These are phyloP conservation scores for Dolichoris vasculosae DNA, from an alignment of 1,140 invertebrate species.

Conservation along the genomic window DNA sequence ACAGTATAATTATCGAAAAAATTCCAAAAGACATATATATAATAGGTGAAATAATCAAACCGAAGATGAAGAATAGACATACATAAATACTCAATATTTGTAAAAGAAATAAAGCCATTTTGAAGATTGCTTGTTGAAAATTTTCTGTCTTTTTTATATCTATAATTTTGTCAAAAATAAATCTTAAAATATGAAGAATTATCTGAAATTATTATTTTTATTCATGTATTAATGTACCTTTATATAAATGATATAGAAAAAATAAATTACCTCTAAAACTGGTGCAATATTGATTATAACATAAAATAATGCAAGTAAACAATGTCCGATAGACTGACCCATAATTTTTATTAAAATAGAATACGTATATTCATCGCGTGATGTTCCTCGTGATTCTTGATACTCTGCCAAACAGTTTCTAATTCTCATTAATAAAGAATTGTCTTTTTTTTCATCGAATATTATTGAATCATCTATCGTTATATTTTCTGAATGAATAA, in stretches of 20 bases:
- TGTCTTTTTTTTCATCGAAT: constrained; percentile 18
- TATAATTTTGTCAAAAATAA: constrained; percentile 65
- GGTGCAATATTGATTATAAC: constrained; percentile 65
- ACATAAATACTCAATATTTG: constrained; percentile 66
- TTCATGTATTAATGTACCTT: constrained; percentile 16
- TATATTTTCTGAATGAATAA: constrained; percentile 37
- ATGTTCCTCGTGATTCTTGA: constrained; percentile 64
- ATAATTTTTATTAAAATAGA: constrained; percentile 63
- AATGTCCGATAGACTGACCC: constrained; percentile 64
- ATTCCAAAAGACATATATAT: constrained; percentile 63
- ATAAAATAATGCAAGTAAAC: constrained; percentile 64
- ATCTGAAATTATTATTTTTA: constrained; percentile 61
- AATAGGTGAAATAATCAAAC: constrained; percentile 65
- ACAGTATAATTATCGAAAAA: constrained; percentile 62
- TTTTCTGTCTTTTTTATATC: constrained; percentile 61
- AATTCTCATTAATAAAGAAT: constrained; percentile 54
- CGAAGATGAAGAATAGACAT: constrained; percentile 65
- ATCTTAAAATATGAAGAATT: constrained; percentile 66
- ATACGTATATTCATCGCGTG: constrained; percentile 64
- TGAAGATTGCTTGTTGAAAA: constrained; percentile 59
- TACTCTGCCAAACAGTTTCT: constrained; percentile 64
- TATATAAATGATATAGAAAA: constrained; percentile 2
- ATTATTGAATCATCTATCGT: constrained; percentile 17
- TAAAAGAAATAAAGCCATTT: constrained; percentile 61
- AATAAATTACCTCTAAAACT: constrained; percentile 61